These are phyloP conservation scores for Meloidogyne floridensis DNA, from an alignment of 1,140 invertebrate genomes.

Conservation along the genomic window DNA sequence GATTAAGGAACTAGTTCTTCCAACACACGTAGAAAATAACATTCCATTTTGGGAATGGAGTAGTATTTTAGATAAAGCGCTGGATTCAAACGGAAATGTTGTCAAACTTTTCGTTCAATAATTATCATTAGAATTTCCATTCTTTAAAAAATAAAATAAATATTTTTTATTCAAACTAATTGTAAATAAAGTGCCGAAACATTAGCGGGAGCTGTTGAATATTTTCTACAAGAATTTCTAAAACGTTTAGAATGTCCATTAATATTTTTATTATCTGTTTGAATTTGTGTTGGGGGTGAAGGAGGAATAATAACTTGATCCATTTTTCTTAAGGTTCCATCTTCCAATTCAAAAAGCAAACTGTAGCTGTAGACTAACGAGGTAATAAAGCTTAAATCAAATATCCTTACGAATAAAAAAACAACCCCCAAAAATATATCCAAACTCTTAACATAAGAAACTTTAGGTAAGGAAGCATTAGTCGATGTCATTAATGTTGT, in stretches of 20 bases:
- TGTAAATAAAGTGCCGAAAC: background rate
- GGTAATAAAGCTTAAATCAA: constrained; percentile 7
- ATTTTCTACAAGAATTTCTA: constrained; percentile 1
- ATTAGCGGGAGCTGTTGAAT: background rate
- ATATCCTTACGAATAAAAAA: constrained; percentile 59
- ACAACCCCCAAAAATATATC: constrained; percentile 66
- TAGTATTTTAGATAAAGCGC: too few species aligned
- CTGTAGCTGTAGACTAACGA: constrained; percentile 40
- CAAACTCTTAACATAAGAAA: constrained; percentile 68
- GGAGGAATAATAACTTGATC: constrained; percentile 9
- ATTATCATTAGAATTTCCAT: constrained; percentile 45
- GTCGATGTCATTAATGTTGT: constrained; percentile 66
- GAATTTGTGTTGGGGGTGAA: background rate
- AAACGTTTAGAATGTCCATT: background rate
- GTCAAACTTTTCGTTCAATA: background rate
- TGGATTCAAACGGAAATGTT: too few species aligned
- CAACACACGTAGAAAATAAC: too few species aligned
- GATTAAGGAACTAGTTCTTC: constrained; percentile 74
- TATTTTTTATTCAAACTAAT: background rate
- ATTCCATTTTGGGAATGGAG: too few species aligned
- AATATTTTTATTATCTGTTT: background rate
- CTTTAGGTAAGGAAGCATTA: constrained; percentile 68
- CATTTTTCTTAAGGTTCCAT: constrained; percentile 27
- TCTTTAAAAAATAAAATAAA: constrained; percentile 32
- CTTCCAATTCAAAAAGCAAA: constrained; percentile 58